Evolutionary conservation across 2,113 vertebrate species (phyloP).

Genomic region (Ursus arctos): DNA sequence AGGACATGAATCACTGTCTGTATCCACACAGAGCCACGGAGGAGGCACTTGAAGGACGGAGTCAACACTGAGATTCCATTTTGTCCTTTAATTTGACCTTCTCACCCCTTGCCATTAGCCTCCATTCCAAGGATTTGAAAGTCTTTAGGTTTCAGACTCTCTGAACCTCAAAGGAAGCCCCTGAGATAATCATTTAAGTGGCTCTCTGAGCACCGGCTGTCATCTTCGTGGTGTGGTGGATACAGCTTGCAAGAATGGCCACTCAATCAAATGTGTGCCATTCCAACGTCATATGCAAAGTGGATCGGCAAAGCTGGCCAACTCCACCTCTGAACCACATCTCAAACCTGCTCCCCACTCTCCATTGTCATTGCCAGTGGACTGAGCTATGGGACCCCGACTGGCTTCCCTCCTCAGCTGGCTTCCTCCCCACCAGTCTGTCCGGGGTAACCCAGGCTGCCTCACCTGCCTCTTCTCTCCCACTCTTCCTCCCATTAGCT

Average conservation of each 20-base stretch:
- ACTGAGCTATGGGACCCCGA: not conserved
- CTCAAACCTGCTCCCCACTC: not conserved
- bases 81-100: not conserved
- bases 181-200: no score
- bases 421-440: not conserved
- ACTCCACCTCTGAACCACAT: accelerated
- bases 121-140: not conserved
- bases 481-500: not conserved
- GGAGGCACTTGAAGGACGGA: not conserved
- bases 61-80: not conserved
- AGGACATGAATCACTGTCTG: not conserved
- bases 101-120: not conserved
- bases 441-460: accelerated
- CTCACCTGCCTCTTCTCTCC: not conserved
- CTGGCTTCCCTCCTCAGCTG: not conserved
- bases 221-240: not conserved
- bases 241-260: not conserved
- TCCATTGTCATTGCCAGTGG: no score
- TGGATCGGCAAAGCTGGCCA: not conserved
- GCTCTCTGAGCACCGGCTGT: not conserved
- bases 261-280: not conserved
- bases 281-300: not conserved
- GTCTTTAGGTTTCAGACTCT: not conserved
- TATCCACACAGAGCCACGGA: not conserved
- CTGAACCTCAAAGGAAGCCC: not conserved